Conservation (phyloP, 2,888 invertebrate genomes). For the Clitarchus hookeri region DNA sequence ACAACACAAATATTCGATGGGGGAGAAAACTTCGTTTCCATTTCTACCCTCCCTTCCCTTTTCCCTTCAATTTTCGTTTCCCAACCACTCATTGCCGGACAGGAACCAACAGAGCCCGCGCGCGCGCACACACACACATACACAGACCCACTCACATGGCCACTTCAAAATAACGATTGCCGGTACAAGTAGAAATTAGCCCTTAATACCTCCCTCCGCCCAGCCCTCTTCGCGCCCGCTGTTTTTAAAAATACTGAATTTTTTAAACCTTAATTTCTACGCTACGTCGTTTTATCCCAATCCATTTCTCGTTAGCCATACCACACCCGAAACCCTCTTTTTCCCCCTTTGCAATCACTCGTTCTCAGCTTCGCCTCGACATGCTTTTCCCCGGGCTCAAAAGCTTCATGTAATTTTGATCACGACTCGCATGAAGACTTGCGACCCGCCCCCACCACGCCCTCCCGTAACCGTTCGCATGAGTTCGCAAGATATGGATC, state of each 20-base stretch:
- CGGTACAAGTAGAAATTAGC: neutral
- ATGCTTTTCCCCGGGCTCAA: neutral
- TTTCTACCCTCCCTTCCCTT: neutral
- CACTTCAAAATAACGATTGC: slow-evolving; percentile 4
- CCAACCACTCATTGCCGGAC: neutral
- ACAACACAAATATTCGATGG: too few species aligned
- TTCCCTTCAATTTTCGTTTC: neutral
- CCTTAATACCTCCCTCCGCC: neutral
- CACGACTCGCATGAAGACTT: neutral
- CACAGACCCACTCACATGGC: neutral
- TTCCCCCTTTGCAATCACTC: neutral
- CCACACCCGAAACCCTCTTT: neutral
- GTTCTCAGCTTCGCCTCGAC: neutral
- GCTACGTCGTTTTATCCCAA: slow-evolving; percentile 6
- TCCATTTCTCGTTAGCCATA: neutral
- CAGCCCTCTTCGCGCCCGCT: neutral
- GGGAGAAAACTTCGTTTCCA: too few species aligned
- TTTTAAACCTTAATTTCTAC: slow-evolving; percentile 10
- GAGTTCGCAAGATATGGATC: neutral
- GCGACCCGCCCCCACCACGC: neutral
- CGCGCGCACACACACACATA: neutral
- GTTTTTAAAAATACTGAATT: slow-evolving; percentile 3
- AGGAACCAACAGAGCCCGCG: neutral
- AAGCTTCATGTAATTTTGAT: slow-evolving; percentile 14
- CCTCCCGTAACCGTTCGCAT: neutral